A percentile compares a stretch with the other conserved stretches of the same genome.
Evolutionary conservation across 2,113 vertebrate genomes (phyloP).

Genomic region (Hemibagrus wyckioides): DNA sequence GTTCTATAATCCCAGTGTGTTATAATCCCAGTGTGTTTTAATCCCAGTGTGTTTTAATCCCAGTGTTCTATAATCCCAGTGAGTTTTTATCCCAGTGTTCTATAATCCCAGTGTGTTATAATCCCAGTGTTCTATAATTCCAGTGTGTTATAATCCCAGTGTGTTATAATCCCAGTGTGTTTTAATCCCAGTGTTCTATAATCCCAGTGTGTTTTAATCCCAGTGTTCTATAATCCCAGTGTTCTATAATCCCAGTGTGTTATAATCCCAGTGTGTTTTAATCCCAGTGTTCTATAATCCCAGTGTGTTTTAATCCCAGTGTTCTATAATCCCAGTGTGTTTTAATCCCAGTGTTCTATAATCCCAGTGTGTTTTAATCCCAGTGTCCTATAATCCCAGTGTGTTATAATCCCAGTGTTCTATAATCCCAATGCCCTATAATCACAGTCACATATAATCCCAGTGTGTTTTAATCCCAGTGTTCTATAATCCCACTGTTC

Average conservation of each 20-base stretch:
- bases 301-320: neutral
- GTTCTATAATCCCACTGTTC: neutral
- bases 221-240: neutral
- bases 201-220: neutral
- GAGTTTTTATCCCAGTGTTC: too few relatives aligned
- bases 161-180: neutral
- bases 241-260: neutral
- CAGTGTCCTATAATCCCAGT: neutral
- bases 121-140: too few relatives aligned
- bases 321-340: neutral
- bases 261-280: neutral
- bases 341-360: neutral
- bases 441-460: neutral
- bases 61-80: neutral
- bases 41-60: neutral
- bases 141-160: neutral
- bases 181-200: neutral
- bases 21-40: neutral
- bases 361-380: too few relatives aligned
- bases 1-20: neutral
- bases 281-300: neutral
- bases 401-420: neutral
- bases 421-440: neutral
- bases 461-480: neutral
- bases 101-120: neutral